These are phyloP conservation scores for Cyprinodon variegatus DNA, from an alignment of 2,113 vertebrate genomes.

Conservation along the genomic window DNA sequence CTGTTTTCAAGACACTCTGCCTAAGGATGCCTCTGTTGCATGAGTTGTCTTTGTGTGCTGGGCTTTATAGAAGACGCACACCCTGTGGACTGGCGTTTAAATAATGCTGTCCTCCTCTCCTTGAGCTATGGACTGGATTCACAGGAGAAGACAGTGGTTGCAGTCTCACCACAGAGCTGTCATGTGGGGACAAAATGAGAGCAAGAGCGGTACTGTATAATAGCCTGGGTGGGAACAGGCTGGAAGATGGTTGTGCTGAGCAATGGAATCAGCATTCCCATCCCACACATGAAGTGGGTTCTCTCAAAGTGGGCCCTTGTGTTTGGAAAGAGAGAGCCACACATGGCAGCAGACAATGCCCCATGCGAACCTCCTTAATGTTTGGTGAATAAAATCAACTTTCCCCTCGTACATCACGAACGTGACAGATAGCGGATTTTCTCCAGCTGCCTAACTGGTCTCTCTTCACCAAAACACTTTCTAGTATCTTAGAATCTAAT, in stretches of 20 bases:
- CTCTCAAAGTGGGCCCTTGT: slow-evolving; percentile 63
- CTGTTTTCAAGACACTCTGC: slow-evolving; percentile 6
- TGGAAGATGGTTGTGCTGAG: slow-evolving; percentile 37
- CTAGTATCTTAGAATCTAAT: neutral
- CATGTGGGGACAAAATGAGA: slow-evolving; percentile 35
- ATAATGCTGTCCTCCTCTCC: slow-evolving; percentile 37
- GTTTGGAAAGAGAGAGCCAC: slow-evolving; percentile 35
- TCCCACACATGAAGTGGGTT: slow-evolving; percentile 58
- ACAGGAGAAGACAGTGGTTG: slow-evolving; percentile 46
- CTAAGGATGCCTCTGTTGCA: neutral
- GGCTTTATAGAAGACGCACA: slow-evolving; percentile 38
- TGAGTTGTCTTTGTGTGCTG: neutral
- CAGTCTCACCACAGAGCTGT: slow-evolving; percentile 41
- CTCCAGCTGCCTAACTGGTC: neutral
- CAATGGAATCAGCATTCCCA: slow-evolving; percentile 58
- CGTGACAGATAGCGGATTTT: neutral
- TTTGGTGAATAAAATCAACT: slow-evolving; percentile 2
- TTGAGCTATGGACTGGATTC: slow-evolving; percentile 39
- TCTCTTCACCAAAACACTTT: neutral
- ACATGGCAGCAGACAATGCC: slow-evolving; percentile 24
- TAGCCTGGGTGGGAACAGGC: slow-evolving; percentile 51
- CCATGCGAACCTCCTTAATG: slow-evolving; percentile 4
- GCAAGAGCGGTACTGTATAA: slow-evolving; percentile 41
- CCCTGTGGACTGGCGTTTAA: slow-evolving; percentile 1
- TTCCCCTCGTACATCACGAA: neutral